Evolutionary conservation across 2,888 invertebrate genomes (phyloP), one percentile per base, ranked within the genome.

Genomic region (Ormyrus pomaceus): DNA sequence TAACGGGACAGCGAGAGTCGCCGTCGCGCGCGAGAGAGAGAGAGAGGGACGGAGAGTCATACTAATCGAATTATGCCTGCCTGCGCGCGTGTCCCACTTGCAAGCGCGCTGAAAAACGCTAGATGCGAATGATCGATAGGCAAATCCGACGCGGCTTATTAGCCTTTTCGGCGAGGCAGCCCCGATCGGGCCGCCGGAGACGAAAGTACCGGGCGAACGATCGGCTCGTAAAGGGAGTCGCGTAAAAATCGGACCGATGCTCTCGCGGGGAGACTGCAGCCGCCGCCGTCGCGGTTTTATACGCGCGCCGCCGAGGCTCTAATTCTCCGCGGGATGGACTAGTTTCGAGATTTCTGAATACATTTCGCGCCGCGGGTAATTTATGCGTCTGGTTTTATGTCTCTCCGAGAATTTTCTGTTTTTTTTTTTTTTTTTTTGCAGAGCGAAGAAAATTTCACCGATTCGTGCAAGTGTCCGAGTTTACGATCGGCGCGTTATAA

Each of bases 51-150:
- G 0, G 34, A 34, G 34, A 34, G 34, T 34, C 59, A n/a, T 68
- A 68, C 68, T 77, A 80, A 80, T 80, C 77, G 68, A 80, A 80
- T 74, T 64, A 76, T 55, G 58, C 53, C 5, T 6, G 53, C 8
- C 19, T 19, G 19, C 19, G 19, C 19, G 5, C 34, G 48, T 9
- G 11, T 6, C 70, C 72, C 58, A 73, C 56, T 80, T 70, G 59
- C 58, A 50, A 4, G 55, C 10, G 10, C 9, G 50, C 59, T 53
- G 73, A 79, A 74, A 74, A 53, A 77, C n/a, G 7, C 46, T 34
- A 19, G 50, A 75, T 75, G 7, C 53, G 45, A 34, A 53, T 19
- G 0, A 19, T 13, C 13, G 59, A 70, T 70, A 70, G 59, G 4
- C 34, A 34, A 34, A 34, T 34, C 34, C 34, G 34, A 50, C 59